Evolutionary conservation across 2,113 vertebrate species (phyloP), one percentile per base, ranked within the genome.

Genomic region (Benitochromis conjunctus): DNA sequence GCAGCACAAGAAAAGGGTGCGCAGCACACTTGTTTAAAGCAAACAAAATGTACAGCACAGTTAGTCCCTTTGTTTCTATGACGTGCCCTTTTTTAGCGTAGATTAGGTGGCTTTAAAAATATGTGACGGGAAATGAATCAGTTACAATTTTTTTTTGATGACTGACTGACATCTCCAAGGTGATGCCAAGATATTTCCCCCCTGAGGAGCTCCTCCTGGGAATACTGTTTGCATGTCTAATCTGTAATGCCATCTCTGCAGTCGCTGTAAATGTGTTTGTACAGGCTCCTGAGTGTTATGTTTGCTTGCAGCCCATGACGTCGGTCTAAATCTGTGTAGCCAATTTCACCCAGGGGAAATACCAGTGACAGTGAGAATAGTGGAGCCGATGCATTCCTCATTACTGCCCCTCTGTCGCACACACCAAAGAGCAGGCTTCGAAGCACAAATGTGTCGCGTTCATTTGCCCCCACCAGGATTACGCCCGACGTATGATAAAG

Each of bases 391-490:
- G 90, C 93, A 94, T 95, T 95, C 94, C 93, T 92, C 90, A 94
- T 96, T 94, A 95, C 84, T 94, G 92, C 92, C 93, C 89, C 94
- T 95, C 94, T 94, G 91, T 71, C 83, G 92, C 92, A 92, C 94
- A 95, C 82, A 85, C 64, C 88, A 91, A 85, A 90, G 91, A 93
- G 84, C 87, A 77, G 69, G 82, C 87, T 90, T 86, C 29, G 81
- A 74, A 87, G 82, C 85, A 88, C 87, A 87, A 88, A 90, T 87
- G 64, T 57, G 21, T 60, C 9, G 62, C 13, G 41, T 87, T 90
- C 12, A 60, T 79, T 84, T 64, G 53, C 53, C 80, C 76, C 41
- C 26, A 14, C 53, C 74, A 88, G 90, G 64, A 86, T 82, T 64
- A 34, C n/a, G 31, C 71, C 64, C 60, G 29, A 69, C 58, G 41